These are phyloP conservation scores for Pterocles burchelli DNA, from an alignment of 2,113 vertebrate genomes.

Conservation along the genomic window DNA sequence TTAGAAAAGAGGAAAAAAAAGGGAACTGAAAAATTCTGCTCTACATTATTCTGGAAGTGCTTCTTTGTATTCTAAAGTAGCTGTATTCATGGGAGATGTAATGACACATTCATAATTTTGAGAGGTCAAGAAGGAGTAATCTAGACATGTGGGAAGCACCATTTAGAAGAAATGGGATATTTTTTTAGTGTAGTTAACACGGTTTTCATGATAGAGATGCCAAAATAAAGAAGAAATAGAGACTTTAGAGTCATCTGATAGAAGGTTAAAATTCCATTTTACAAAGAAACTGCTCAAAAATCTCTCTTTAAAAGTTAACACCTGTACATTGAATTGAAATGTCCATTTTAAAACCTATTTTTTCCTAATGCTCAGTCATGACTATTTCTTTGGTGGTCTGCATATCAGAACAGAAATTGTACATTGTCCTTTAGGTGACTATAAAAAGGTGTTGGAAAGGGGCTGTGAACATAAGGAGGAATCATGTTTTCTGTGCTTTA, in stretches of 20 bases:
- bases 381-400: neutral
- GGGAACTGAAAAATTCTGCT: neutral
- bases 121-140: neutral
- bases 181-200: neutral
- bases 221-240: neutral
- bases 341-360: neutral
- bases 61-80: neutral
- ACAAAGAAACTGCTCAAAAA: neutral
- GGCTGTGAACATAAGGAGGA: neutral
- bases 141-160: neutral
- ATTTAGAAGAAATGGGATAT: neutral
- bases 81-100: neutral
- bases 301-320: neutral
- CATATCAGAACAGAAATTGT: neutral
- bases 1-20: neutral
- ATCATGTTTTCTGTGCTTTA: neutral
- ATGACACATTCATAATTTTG: neutral
- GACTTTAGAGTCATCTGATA: neutral
- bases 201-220: neutral
- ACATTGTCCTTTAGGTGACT: neutral
- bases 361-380: neutral
- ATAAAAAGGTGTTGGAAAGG: neutral
- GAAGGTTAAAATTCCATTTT: neutral
- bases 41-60: neutral
- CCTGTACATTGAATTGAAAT: neutral